Conservation (phyloP, 2,888 invertebrate species). For the Campaea margaritaria region DNA sequence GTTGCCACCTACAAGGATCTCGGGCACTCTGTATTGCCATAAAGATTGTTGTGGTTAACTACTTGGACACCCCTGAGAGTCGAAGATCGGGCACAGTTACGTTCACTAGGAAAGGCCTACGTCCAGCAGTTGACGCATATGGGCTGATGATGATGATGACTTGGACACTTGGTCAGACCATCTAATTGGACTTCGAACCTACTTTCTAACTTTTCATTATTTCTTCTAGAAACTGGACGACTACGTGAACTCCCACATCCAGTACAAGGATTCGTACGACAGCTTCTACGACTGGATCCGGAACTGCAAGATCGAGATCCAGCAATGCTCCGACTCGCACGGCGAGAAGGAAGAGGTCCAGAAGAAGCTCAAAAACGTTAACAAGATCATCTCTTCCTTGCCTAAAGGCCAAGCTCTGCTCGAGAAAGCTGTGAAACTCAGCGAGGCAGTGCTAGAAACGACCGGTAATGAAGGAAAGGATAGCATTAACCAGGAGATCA, state of each 20-base stretch:
- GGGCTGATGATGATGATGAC: too few relatives aligned
- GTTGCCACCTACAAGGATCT: too few relatives aligned
- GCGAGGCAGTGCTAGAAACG: conserved; percentile 89
- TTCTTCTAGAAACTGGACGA: conserved; percentile 88
- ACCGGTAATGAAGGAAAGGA: conserved; percentile 94
- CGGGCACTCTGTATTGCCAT: too few relatives aligned
- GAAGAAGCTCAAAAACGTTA: conserved; percentile 90
- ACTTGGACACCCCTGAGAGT: too few relatives aligned
- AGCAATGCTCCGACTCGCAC: conserved; percentile 94
- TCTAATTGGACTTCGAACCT: too few relatives aligned
- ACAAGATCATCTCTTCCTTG: conserved; percentile 88
- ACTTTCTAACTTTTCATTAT: conserved; percentile 9
- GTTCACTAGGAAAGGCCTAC: too few relatives aligned
- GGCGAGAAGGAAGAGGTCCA: conserved; percentile 93
- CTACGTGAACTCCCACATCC: conserved; percentile 94
- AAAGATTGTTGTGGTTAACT: too few relatives aligned
- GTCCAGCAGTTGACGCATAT: too few relatives aligned
- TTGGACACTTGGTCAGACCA: too few relatives aligned
- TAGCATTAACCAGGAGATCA: conserved; percentile 91
- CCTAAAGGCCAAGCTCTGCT: conserved; percentile 90
- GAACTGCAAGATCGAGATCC: conserved; percentile 91
- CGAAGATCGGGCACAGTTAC: too few relatives aligned
- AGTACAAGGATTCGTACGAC: conserved; percentile 92
- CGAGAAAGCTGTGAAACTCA: conserved; percentile 89
- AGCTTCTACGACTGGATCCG: conserved; percentile 94